Evolutionary conservation across 2,888 invertebrate genomes (phyloP).

Genomic region (Fabriciana adippe): DNA sequence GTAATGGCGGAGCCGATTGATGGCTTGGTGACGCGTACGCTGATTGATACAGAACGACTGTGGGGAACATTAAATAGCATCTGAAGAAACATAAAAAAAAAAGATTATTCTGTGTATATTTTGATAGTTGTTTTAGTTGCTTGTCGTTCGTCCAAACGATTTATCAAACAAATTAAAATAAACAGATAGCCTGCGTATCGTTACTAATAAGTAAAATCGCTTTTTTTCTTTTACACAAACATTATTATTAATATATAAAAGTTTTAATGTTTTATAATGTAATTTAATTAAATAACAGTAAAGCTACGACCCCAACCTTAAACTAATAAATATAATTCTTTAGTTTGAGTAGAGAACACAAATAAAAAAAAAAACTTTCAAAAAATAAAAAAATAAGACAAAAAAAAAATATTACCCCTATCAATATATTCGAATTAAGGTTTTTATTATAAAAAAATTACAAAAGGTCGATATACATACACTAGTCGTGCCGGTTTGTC

Average conservation of each 20-base stretch:
- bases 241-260: no score
- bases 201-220: no score
- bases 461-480: conserved; percentile 5
- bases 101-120: not conserved
- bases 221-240: no score
- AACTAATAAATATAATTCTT: no score
- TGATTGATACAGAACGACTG: conserved; percentile 33
- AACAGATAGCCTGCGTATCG: not conserved
- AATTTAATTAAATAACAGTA: no score
- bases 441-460: conserved; percentile 8
- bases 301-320: no score
- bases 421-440: not conserved
- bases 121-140: not conserved
- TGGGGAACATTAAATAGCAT: conserved; percentile 8
- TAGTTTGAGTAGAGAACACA: no score
- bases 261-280: no score
- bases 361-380: no score
- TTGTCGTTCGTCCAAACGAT: not conserved
- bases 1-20: conserved; percentile 46
- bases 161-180: no score
- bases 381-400: no score
- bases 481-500: conserved; percentile 14
- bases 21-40: conserved; percentile 30
- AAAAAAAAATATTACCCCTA: no score
- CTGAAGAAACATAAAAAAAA: not conserved